phyloP scores from a whole-genome alignment of 1,140 invertebrate species.

The Bombus waltoni region DNA sequence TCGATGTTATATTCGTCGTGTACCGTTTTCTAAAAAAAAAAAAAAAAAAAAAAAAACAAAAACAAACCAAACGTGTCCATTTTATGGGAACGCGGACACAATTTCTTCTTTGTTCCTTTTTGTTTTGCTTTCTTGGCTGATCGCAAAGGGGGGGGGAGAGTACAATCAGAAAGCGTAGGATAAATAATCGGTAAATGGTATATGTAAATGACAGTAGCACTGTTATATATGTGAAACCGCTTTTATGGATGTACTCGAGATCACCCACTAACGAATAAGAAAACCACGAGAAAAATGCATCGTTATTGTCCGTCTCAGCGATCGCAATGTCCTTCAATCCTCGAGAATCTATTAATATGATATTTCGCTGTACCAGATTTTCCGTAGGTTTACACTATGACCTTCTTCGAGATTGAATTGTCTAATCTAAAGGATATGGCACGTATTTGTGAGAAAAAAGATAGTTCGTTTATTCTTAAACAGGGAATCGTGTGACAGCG shows the following conservation, averaged over 20 bases:
- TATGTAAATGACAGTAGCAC: slow-evolving; percentile 27
- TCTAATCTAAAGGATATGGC: not conserved
- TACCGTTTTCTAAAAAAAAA: not conserved
- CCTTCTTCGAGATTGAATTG: not conserved
- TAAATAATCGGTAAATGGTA: slow-evolving; percentile 32
- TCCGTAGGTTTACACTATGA: not conserved
- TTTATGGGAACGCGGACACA: not conserved
- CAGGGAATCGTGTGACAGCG: not conserved
- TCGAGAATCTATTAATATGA: slow-evolving; percentile 2
- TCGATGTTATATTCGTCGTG: not conserved
- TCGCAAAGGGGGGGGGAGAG: not conserved
- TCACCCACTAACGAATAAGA: slow-evolving; percentile 12
- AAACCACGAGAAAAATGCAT: not conserved
- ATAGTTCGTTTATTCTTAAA: not conserved
- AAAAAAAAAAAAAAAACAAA: too few species aligned
- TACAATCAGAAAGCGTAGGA: slow-evolving; percentile 28
- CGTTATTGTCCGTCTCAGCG: not conserved
- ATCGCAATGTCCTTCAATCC: slow-evolving; percentile 7
- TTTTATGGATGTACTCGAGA: slow-evolving; percentile 38
- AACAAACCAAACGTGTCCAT: not conserved
- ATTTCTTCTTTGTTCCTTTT: not conserved
- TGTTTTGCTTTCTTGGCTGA: not conserved
- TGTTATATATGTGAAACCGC: slow-evolving; percentile 39
- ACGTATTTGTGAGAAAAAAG: not conserved
- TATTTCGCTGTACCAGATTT: slow-evolving; percentile 11